phyloP scores from a whole-genome alignment of 2,888 invertebrate genomes.

The Hirtodrosophila cameraria region DNA sequence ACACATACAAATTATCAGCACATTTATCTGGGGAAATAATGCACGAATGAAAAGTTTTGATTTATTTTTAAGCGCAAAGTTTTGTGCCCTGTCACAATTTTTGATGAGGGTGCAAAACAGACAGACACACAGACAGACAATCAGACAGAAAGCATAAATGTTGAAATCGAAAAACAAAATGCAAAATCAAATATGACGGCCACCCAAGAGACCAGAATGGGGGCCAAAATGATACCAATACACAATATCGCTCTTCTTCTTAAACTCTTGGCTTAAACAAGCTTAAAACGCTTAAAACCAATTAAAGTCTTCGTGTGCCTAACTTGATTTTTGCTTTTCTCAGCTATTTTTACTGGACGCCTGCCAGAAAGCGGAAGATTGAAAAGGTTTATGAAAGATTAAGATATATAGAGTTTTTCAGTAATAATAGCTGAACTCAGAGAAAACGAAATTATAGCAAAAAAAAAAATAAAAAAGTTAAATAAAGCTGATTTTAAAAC shows the following conservation, averaged over 20 bases:
- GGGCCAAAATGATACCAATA: slow-evolving; percentile 49
- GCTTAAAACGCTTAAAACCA: slow-evolving; percentile 58
- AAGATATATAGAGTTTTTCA: too few relatives aligned
- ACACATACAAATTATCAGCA: slow-evolving; percentile 74
- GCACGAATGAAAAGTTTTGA: slow-evolving; percentile 75
- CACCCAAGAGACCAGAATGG: not conserved
- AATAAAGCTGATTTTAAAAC: too few relatives aligned
- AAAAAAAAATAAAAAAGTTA: too few relatives aligned
- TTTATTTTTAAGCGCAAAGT: slow-evolving; percentile 78
- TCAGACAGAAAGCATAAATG: slow-evolving; percentile 29
- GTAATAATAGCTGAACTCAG: too few relatives aligned
- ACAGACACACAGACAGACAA: slow-evolving; percentile 12
- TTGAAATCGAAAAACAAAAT: slow-evolving; percentile 61
- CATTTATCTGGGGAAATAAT: slow-evolving; percentile 74
- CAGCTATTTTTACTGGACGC: slow-evolving; percentile 12
- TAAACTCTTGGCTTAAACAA: slow-evolving; percentile 34
- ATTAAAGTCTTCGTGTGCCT: slow-evolving; percentile 51
- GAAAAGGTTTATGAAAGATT: not conserved
- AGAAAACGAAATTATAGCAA: too few relatives aligned
- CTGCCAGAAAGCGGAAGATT: slow-evolving; percentile 23
- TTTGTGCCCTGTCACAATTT: slow-evolving; percentile 72
- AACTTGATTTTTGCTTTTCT: slow-evolving; percentile 26
- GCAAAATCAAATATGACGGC: slow-evolving; percentile 68
- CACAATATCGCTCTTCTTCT: slow-evolving; percentile 18
- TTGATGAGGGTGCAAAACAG: slow-evolving; percentile 67